Evolutionary conservation across 2,888 invertebrate species (phyloP), one percentile per base, ranked within the genome.

Genomic region (Chrysolina americana): DNA sequence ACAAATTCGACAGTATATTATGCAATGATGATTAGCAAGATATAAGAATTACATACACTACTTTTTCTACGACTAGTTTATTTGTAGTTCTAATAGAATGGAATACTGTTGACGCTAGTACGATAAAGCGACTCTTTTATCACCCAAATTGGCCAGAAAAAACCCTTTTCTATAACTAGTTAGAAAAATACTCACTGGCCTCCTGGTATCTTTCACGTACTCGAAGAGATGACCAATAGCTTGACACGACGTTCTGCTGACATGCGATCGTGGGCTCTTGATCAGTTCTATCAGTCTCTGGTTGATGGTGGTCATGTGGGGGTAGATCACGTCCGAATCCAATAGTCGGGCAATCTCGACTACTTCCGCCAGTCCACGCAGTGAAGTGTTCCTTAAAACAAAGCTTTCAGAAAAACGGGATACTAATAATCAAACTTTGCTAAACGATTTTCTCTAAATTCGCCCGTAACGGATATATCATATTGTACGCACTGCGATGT

Each of bases 211-310:
- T 76, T 87, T 87, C 62, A 88, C 83, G 44, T 85, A 86, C 75
- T 87, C 87, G 76, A 89, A 88, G 17, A 89, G 80, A 76, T 87
- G 87, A 36, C 88, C 88, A 8, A 87, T 83, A 9, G 87, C 86
- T 81, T 89, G 88, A 77, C 89, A 89, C 11, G 88, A 85, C 1
- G 86, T 87, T 50, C 89, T 83, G 68, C 88, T 87, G 23, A 89
- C 88, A 70, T 88, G 87, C 11, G 88, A 88, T 56, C 89, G 79
- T 2, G 88, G 87, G 80, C 88, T 88, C 69, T 85, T 85, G 44
- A 89, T 80, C 64, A 89, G 79, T 71, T 88, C 87, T 36, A 88
- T 84, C 21, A 89, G 75, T 70, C 84, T 85, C 78, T 89, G 88
- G 79, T 88, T 86, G 13, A 89, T 83, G 6, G 79, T 73, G 1